Evolutionary conservation across 35 echinoderm and acorn worm species (phyloP), one percentile per base, ranked within the genome.

Genomic region (Eucidaris tribuloides): DNA sequence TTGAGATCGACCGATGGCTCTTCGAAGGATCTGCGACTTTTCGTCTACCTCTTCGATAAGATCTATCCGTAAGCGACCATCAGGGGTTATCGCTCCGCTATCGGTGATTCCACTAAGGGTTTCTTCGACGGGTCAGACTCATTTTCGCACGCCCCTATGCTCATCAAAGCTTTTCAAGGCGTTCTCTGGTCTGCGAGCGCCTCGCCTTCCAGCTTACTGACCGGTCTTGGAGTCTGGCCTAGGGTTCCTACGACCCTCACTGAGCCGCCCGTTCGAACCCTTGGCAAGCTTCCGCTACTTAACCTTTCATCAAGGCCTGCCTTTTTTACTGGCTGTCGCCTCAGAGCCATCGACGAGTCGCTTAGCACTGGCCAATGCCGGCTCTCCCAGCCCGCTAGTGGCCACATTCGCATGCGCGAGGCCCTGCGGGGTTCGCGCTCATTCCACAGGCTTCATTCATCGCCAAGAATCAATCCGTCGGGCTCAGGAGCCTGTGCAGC

Each of bases 21-120:
- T 85, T 62, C 25, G 41, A 7, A n/a, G 52, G 3, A 63, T 91
- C 32, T 81, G 54, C 14, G 89, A 91, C 17, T 91, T 85, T 36
- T 91, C 7, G 33, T 45, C 22, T 19, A 28, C 50, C 54, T 84
- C 22, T 66, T 66, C 28, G 45, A 65, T 22, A 45, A 61, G 44
- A 68, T 68, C 2, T 25, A 79, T 24, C 20, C 56, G 41, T 19
- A 27, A 14, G 22, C 43, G 3, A 90, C 70, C 18, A 78, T 91
- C 31, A 58, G 43, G 62, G 76, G 72, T 9, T 91, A 84, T 58
- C 36, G 58, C 17, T 91, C 71, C 11, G 88, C 88, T 29, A 79
- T 91, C 27, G 37, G 35, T 5, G 65, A 79, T 9, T 37, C 84
- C 32, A 71, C 78, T 49, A 1, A n/a, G 40, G 88, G 81, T 3